These are phyloP conservation scores for Novumbra hubbsi DNA, from an alignment of 2,797 vertebrate genomes.

Conservation along the genomic window DNA sequence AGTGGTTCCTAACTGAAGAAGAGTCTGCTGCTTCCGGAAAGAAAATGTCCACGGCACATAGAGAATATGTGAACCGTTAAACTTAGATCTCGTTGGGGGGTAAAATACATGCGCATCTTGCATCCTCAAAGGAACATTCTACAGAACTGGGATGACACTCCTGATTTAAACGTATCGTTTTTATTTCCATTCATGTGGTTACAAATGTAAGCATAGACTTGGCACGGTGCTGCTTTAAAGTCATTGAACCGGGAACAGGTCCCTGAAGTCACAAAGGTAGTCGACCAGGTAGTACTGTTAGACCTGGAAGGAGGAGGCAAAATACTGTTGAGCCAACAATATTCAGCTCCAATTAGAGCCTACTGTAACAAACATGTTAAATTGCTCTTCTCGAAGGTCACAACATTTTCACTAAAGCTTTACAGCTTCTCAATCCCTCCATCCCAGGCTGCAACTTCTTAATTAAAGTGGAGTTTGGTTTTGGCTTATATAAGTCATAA, in stretches of 20 bases:
- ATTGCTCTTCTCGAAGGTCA: background rate
- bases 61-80: background rate
- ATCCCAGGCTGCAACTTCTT: background rate
- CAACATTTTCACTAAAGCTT: background rate
- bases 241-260: background rate
- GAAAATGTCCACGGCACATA: background rate
- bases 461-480: constrained; percentile 7
- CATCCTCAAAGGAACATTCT: background rate
- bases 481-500: constrained; percentile 8
- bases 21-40: background rate
- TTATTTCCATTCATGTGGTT: background rate
- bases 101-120: background rate
- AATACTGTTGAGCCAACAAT: background rate
- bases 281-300: background rate
- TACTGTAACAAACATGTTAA: constrained; percentile 1
- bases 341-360: background rate
- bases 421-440: background rate
- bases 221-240: background rate
- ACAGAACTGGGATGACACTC: background rate
- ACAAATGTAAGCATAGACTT: background rate
- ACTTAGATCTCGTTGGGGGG: background rate
- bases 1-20: background rate
- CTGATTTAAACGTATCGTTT: background rate
- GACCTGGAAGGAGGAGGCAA: background rate
- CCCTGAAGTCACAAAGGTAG: background rate